Base-by-base conservation (phyloP, 2,797 vertebrate species). In the Neoniphon sammara region DNA sequence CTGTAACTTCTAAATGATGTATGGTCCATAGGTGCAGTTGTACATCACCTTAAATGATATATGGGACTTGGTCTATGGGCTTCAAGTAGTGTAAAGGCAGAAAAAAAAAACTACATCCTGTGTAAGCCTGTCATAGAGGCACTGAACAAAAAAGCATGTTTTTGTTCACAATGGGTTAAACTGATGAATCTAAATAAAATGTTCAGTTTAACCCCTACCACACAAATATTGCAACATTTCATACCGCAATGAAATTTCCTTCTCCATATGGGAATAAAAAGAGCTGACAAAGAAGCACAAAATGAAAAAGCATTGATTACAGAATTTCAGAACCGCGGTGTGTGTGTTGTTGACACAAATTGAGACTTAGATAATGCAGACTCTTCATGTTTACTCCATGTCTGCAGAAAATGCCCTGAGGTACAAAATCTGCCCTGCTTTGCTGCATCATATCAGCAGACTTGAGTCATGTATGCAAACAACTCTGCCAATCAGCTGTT, bases 21-120 rank as follows among this genome's bases (percentile, higher is more conserved):
- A 75, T 69, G 62, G 46, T 62, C 52, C 5, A 27, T 17, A 50
- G 49, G 49, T 78, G 11, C 4, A 66, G 73, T 34, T 77, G 73
- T 81, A 78, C 76, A 81, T 85, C 73, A 64, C 4, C 1, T 59
- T 54, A 66, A 65, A 64, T 75, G 67, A 83, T 72, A 47, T 27
- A 66, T 55, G 20, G 50, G 60, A 65, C 42, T 36, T 31, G 11
- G 34, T 70, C 46, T 75, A 31, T 70, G 49, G 52, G 58, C 42
- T 79, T 76, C n/a, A 50, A 34, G 53, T 77, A 57, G 53, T 80
- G 72, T 55, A 21, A 73, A n/a, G 21, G 25, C 8, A 57, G 17
- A 34, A 55, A 55, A 73, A 60, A 73, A 70, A 59, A 57, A 2
- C 44, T 27, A 9, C 63, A 47, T 70, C 62, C 27, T 39, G 54